Base-by-base conservation (phyloP, 2,113 vertebrate genomes). In the Chlamydotis undulata region DNA sequence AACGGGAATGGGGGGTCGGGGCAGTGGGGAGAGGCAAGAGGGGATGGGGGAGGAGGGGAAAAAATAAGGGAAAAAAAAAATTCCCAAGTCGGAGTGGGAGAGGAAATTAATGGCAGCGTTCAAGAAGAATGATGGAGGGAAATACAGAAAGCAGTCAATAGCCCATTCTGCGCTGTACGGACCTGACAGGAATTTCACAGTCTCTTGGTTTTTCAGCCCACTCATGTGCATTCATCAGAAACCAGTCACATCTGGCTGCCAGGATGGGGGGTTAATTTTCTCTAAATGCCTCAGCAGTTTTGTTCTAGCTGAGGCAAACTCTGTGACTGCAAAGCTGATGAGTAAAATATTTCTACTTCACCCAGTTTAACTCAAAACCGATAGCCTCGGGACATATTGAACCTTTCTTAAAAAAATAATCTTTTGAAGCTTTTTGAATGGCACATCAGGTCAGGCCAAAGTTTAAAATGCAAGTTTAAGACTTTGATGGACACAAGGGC, bases 241-340 rank as follows among this genome's bases (percentile, higher is more conserved):
- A 99, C 99, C 99, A 99, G 99, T 99, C 99, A 99, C 99, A 99
- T 99, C 99, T 99, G 99, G 99, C 99, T 99, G 99, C 99, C 99
- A 99, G 99, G 99, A 99, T 99, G 99, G 99, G 99, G 99, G 99
- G 99, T 99, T 99, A 99, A 99, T 99, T 99, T 99, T 99, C 99
- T 99, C 99, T 99, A 99, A 99, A 99, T 99, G 99, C 99, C 99
- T 99, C 99, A 99, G 99, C 99, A 99, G 99, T 99, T 99, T 99
- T 99, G 99, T 99, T 99, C 99, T 99, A 99, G 99, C 99, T 98
- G 99, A 99, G 98, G 99, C 99, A 99, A 99, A 99, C 99, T 99
- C 99, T 99, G 99, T 99, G 99, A 99, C 99, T 99, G 99, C 99
- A 99, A 99, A 99, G 99, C 99, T 99, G 99, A 99, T 99, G 99